Evolutionary conservation across 1,140 invertebrate genomes (phyloP).

Genomic region (Meteorus sp.): DNA sequence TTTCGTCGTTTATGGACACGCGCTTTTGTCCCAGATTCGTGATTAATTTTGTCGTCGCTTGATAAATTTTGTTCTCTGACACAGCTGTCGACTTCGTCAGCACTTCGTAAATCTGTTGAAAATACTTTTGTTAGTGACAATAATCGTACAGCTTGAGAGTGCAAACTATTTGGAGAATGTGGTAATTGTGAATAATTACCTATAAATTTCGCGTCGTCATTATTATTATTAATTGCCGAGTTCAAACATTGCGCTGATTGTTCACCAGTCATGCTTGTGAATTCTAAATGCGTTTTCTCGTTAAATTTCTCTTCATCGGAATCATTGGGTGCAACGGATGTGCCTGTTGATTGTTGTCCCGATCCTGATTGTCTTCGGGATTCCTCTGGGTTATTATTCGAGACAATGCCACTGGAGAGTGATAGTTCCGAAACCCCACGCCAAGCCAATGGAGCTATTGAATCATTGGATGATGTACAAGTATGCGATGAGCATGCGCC

Average conservation of each 20-base stretch:
- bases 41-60: too few species aligned
- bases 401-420: constrained; percentile 19
- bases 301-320: constrained; percentile 15
- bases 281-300: constrained; percentile 33
- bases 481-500: constrained; percentile 35
- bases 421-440: constrained; percentile 31
- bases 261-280: constrained; percentile 36
- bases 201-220: neutral
- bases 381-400: neutral
- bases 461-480: constrained; percentile 28
- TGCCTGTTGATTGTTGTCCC: neutral
- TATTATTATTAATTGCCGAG: neutral
- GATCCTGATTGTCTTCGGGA: neutral
- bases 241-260: constrained; percentile 23
- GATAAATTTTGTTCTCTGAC: neutral
- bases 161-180: too few species aligned
- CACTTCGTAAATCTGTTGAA: too few species aligned
- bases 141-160: too few species aligned
- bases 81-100: too few species aligned
- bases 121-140: too few species aligned
- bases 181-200: neutral
- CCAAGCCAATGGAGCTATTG: constrained; percentile 27
- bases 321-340: constrained; percentile 23
- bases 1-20: neutral
- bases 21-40: constrained; percentile 6